Percentiles rank a stretch among this genome's conserved stretches.
phyloP scores from a whole-genome alignment of 2,888 invertebrate genomes.

The Nipponacmea schrenckii region DNA sequence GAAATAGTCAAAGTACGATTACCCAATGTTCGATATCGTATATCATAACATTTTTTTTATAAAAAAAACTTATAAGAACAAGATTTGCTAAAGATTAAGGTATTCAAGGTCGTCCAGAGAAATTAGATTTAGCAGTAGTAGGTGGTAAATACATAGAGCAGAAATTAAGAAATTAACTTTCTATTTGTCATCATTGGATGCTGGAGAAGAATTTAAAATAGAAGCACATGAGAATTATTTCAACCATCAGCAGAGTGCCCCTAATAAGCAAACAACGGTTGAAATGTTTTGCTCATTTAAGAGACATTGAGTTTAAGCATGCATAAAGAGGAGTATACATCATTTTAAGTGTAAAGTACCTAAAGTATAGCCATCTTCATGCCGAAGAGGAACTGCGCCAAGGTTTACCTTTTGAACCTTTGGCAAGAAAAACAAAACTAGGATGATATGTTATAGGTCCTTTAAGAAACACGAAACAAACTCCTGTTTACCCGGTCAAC shows the following conservation, averaged over 20 bases:
- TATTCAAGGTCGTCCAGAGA: conserved; percentile 19
- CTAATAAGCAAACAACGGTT: conserved; percentile 6
- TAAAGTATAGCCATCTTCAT: conserved; percentile 23
- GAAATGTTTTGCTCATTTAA: background rate
- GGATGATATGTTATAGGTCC: conserved; percentile 22
- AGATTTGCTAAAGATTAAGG: conserved; percentile 15
- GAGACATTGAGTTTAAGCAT: background rate
- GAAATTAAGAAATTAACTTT: conserved; percentile 7
- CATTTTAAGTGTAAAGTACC: conserved; percentile 21
- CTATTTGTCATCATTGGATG: conserved; percentile 11
- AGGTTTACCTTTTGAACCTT: conserved; percentile 20
- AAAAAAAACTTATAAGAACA: conserved; percentile 13
- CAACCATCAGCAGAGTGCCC: conserved; percentile 17
- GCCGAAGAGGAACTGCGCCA: conserved; percentile 11
- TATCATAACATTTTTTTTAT: too few species aligned
- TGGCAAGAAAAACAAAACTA: conserved; percentile 15
- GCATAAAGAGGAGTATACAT: conserved; percentile 12
- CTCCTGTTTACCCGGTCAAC: too few species aligned
- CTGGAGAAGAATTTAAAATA: conserved; percentile 15
- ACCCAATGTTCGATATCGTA: conserved; percentile 15
- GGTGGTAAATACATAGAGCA: background rate
- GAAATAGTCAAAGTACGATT: conserved; percentile 10
- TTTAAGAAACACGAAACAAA: conserved; percentile 2
- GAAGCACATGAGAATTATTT: conserved; percentile 22
- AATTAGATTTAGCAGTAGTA: conserved; percentile 10